Evolutionary conservation across 2,113 vertebrate species (phyloP).

Genomic region (Pseudopodoces humilis): DNA sequence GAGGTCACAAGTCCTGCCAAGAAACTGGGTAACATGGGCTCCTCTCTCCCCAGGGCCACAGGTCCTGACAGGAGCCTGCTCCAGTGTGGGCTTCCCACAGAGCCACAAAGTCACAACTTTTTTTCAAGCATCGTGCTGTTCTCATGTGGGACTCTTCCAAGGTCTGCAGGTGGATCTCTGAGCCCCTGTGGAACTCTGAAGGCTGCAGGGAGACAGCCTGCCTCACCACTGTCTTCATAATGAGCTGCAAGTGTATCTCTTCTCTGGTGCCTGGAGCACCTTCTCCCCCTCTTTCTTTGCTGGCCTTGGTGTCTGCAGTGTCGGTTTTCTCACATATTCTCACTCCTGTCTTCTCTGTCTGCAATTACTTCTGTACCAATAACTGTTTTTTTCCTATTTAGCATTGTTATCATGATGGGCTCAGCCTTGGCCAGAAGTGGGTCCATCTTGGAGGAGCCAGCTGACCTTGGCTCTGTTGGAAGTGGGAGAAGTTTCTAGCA

Average conservation of each 20-base stretch:
- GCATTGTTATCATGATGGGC: neutral
- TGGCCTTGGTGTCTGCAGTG: neutral
- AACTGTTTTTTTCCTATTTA: neutral
- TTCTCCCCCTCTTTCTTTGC: neutral
- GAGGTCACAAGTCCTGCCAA: neutral
- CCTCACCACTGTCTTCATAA: neutral
- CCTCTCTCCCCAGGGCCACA: neutral
- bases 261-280: neutral
- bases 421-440: neutral
- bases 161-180: neutral
- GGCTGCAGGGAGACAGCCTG: neutral
- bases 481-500: neutral
- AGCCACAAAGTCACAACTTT: neutral
- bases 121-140: neutral
- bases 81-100: neutral
- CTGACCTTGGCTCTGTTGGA: neutral
- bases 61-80: neutral
- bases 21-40: neutral
- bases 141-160: neutral
- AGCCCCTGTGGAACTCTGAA: neutral
- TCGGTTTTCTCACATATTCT: neutral
- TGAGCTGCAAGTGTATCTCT: neutral
- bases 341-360: neutral
- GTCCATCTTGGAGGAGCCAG: neutral
- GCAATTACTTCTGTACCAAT: neutral